phyloP scores from a whole-genome alignment of 1,140 invertebrate species.

The Yoshiicerus persimilis region DNA sequence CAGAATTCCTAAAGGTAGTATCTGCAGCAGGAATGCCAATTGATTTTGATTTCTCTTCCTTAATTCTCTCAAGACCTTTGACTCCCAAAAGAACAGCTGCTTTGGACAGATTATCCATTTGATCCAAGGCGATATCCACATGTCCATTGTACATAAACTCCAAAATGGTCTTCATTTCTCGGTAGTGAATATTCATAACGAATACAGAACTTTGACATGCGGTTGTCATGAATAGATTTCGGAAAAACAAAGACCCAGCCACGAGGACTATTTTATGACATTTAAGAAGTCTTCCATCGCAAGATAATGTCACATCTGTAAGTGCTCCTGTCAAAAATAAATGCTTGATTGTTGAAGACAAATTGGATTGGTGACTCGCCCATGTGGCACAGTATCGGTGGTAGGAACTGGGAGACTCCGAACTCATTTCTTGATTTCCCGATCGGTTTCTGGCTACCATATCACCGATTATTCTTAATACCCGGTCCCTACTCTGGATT shows the following conservation, averaged over 20 bases:
- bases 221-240: constrained; percentile 73
- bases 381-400: constrained; percentile 87
- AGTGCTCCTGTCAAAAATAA: constrained; percentile 80
- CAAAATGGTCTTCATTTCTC: constrained; percentile 80
- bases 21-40: constrained; percentile 37
- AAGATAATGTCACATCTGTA: constrained; percentile 83
- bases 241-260: constrained; percentile 87
- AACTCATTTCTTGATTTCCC: too few species aligned
- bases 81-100: constrained; percentile 78
- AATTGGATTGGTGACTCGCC: constrained; percentile 87
- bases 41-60: constrained; percentile 45
- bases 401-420: too few species aligned
- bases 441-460: too few species aligned
- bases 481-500: too few species aligned
- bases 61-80: constrained; percentile 65
- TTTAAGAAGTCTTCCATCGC: constrained; percentile 72
- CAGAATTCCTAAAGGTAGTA: background rate
- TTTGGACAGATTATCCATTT: constrained; percentile 73
- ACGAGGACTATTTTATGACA: constrained; percentile 80
- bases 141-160: constrained; percentile 92
- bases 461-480: too few species aligned
- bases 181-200: constrained; percentile 76
- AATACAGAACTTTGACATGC: constrained; percentile 80
- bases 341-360: constrained; percentile 79
- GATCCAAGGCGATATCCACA: constrained; percentile 82